A percentile compares a stretch with the other conserved stretches of the same genome.
phyloP scores from a whole-genome alignment of 2,797 vertebrate species.

The Myioborus melanocephalus region DNA sequence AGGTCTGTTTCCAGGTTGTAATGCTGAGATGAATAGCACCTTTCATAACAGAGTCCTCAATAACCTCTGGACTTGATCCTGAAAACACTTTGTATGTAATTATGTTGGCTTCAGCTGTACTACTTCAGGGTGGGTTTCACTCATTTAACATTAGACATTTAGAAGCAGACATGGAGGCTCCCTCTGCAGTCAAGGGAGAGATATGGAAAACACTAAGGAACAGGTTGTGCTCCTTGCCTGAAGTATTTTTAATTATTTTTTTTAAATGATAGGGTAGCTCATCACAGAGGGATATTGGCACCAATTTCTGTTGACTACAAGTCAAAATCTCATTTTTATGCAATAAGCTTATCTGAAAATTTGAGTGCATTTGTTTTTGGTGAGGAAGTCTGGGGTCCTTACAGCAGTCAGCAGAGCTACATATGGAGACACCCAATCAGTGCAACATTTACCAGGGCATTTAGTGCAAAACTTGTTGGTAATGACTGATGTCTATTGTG shows the following conservation, averaged over 20 bases:
- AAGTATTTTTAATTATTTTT: background rate
- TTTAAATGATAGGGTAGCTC: background rate
- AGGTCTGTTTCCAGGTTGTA: conserved; percentile 33
- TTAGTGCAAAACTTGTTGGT: background rate
- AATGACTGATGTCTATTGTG: background rate
- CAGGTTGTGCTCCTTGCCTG: background rate
- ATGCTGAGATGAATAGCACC: conserved; percentile 43
- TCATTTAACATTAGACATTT: background rate
- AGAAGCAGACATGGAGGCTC: conserved; percentile 44
- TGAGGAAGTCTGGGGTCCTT: background rate
- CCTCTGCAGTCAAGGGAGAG: conserved; percentile 56
- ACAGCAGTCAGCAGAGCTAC: background rate
- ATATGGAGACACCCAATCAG: background rate
- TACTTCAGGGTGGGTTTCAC: conserved; percentile 59
- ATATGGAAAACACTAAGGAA: background rate
- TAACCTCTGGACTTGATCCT: conserved; percentile 62
- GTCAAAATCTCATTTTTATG: background rate
- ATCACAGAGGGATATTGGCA: background rate
- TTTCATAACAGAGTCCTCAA: conserved; percentile 46
- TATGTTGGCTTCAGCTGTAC: conserved; percentile 40
- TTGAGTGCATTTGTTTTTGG: background rate
- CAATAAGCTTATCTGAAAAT: background rate
- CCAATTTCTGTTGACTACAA: background rate
- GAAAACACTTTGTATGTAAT: conserved; percentile 61
- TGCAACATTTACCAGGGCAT: background rate